phyloP scores from a whole-genome alignment of 2,888 invertebrate genomes.

The Syrista parreyssii region DNA sequence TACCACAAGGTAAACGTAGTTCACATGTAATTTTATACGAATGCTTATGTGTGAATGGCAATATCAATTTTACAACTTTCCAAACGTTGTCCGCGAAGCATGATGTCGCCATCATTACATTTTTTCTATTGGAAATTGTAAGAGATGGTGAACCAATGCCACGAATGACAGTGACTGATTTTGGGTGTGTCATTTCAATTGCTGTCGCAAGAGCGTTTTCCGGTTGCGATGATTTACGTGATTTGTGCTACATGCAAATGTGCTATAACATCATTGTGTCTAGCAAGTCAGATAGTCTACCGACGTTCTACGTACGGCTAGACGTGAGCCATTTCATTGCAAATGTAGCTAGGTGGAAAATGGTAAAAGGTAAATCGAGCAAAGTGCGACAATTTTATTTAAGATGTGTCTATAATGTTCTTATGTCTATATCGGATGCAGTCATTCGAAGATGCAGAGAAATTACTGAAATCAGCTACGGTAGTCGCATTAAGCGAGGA shows the following conservation, averaged over 20 bases:
- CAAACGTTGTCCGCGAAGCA: constrained; percentile 32
- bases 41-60: constrained; percentile 19
- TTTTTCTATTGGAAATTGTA: constrained; percentile 26
- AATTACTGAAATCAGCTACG: constrained; percentile 20
- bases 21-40: constrained; percentile 33
- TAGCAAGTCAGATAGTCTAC: constrained; percentile 10
- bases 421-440: constrained; percentile 25
- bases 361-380: constrained; percentile 20
- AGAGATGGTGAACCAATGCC: constrained; percentile 17
- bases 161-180: constrained; percentile 26
- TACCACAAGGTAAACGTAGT: constrained; percentile 11
- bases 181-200: constrained; percentile 27
- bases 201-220: constrained; percentile 24
- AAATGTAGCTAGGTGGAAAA: constrained; percentile 27
- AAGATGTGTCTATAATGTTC: constrained; percentile 20
- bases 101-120: constrained; percentile 21
- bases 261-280: constrained; percentile 18
- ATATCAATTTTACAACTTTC: constrained; percentile 27
- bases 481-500: constrained; percentile 28
- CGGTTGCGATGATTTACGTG: constrained; percentile 19
- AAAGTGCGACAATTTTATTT: constrained; percentile 27
- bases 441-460: constrained; percentile 15
- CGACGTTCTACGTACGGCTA: constrained; percentile 23
- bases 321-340: constrained; percentile 33
- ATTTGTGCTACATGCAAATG: constrained; percentile 21